A percentile compares a stretch with the other conserved stretches of the same genome.
Conservation (phyloP, 2,888 invertebrate species). For the Hipparchia sbordonii region DNA sequence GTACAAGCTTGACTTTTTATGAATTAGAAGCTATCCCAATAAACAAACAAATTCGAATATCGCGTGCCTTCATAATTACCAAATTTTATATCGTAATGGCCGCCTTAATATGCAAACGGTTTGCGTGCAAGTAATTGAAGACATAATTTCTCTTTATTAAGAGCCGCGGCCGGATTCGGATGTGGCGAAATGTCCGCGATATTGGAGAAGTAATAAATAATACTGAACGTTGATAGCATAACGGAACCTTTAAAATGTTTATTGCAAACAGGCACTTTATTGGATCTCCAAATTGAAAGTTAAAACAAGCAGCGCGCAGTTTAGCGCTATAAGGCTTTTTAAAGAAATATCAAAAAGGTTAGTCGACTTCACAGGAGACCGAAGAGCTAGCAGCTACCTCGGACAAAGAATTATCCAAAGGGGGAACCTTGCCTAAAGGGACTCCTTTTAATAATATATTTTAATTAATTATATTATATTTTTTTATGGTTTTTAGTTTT, state of each 20-base stretch:
- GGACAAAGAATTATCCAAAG: too few species aligned
- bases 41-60: conserved; percentile 42
- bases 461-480: too few species aligned
- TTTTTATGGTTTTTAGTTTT: too few species aligned
- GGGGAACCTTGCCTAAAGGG: too few species aligned
- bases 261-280: conserved; percentile 20
- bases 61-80: conserved; percentile 46
- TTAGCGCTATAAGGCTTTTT: too few species aligned
- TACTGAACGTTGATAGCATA: conserved; percentile 23
- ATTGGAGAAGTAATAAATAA: conserved; percentile 25
- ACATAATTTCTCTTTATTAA: conserved; percentile 50
- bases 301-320: background rate
- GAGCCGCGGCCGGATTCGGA: conserved; percentile 44
- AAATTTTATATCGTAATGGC: conserved; percentile 54
- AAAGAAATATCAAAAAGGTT: too few species aligned
- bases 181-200: conserved; percentile 43
- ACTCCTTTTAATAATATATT: too few species aligned
- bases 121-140: conserved; percentile 61
- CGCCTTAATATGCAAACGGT: conserved; percentile 52
- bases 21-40: conserved; percentile 27
- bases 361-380: too few species aligned
- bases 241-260: conserved; percentile 23
- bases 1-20: conserved; percentile 4
- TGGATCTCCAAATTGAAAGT: conserved; percentile 17
- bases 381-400: too few species aligned